Percentiles rank a stretch among this genome's conserved stretches.
Evolutionary conservation across 2,113 vertebrate species (phyloP).

Genomic region (Acrocephalus arundinaceus): DNA sequence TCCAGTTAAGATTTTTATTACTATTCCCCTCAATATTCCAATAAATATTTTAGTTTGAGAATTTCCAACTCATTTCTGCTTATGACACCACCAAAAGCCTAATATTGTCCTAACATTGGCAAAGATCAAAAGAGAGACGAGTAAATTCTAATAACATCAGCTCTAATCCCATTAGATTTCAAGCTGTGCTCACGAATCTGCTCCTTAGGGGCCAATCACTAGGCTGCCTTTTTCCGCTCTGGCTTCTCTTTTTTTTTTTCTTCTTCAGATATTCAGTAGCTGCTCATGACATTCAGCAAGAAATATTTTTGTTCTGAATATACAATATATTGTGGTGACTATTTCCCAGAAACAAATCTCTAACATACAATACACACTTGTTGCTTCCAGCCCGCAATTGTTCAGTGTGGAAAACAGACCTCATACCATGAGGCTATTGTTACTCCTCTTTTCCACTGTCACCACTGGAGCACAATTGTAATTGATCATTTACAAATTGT

Average conservation of each 20-base stretch:
- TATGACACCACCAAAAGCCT: neutral
- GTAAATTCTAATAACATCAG: neutral
- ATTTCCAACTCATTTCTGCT: neutral
- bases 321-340: neutral
- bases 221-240: neutral
- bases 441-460: neutral
- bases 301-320: neutral
- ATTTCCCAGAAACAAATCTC: neutral
- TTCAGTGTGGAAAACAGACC: neutral
- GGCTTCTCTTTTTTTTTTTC: neutral
- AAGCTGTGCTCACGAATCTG: neutral
- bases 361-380: neutral
- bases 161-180: conserved; percentile 24
- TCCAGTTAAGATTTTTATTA: neutral
- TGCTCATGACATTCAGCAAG: neutral
- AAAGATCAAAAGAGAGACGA: conserved; percentile 9
- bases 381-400: neutral
- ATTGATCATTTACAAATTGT: neutral
- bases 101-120: neutral
- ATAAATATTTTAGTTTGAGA: neutral
- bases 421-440: neutral
- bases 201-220: neutral
- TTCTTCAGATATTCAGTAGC: neutral
- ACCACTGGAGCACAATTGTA: neutral
- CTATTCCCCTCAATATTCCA: neutral